These are phyloP conservation scores for Andrena marginata DNA, from an alignment of 2,888 invertebrate species.

Conservation along the genomic window DNA sequence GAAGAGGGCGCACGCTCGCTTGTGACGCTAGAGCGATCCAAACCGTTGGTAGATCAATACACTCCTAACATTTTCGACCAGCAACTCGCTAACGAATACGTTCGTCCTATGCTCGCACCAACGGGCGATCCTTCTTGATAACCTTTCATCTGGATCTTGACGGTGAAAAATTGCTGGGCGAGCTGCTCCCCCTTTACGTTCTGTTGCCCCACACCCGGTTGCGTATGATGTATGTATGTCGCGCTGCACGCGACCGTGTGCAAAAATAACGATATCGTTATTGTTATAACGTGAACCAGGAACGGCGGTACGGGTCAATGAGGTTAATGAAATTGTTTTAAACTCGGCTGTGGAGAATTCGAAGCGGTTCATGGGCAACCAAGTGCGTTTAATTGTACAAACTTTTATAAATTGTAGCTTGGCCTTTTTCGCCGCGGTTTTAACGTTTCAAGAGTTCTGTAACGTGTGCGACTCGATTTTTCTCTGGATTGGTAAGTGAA, in stretches of 20 bases:
- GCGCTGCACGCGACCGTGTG: not conserved
- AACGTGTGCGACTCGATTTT: not conserved
- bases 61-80: slow-evolving; percentile 29
- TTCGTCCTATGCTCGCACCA: slow-evolving; percentile 1
- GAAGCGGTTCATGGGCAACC: not conserved
- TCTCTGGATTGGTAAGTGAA: not conserved
- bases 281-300: not conserved
- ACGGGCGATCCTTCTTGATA: slow-evolving; percentile 46
- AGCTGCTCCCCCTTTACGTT: not conserved
- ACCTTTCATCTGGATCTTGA: slow-evolving; percentile 49
- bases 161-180: slow-evolving; percentile 51
- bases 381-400: slow-evolving; percentile 1
- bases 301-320: not conserved
- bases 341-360: not conserved
- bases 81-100: slow-evolving; percentile 45
- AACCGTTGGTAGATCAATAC: slow-evolving; percentile 58
- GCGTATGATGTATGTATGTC: slow-evolving; percentile 12
- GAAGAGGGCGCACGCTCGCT: slow-evolving; percentile 35
- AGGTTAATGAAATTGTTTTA: slow-evolving; percentile 8
- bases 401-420: not conserved
- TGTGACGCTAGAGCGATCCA: slow-evolving; percentile 53
- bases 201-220: not conserved
- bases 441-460: not conserved
- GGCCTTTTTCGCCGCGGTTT: not conserved
- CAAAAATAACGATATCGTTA: slow-evolving; percentile 29